Conservation (phyloP, 2,797 vertebrate genomes). For the Neosalanx taihuensis region DNA sequence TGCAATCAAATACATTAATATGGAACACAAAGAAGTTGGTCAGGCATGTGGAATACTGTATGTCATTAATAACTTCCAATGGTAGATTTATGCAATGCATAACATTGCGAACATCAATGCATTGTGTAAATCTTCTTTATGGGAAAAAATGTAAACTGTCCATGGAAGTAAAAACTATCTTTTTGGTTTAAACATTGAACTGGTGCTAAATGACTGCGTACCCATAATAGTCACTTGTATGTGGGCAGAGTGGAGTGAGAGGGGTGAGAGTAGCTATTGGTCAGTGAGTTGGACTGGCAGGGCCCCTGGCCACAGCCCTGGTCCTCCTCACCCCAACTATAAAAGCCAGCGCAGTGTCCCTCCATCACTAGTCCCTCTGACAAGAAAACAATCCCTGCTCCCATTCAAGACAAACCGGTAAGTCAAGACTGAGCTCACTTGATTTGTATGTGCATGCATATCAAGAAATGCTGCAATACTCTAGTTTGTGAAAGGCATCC, state of each 20-base stretch:
- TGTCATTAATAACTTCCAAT: too few species aligned
- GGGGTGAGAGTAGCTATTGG: conserved; percentile 58
- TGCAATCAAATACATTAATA: conserved; percentile 5
- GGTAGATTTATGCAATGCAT: too few species aligned
- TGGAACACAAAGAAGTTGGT: neutral
- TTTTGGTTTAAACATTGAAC: conserved; percentile 10
- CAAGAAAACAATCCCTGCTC: conserved; percentile 19
- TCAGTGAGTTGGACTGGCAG: conserved; percentile 50
- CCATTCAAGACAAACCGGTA: conserved; percentile 32
- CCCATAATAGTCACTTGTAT: conserved; percentile 7
- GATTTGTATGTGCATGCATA: neutral
- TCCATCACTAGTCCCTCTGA: conserved; percentile 34
- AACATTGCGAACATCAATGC: too few species aligned
- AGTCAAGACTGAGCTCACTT: conserved; percentile 13
- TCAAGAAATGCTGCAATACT: neutral
- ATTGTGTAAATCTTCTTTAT: neutral
- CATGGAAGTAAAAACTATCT: neutral
- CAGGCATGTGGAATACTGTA: too few species aligned
- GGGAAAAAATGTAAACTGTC: neutral
- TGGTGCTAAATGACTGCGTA: neutral
- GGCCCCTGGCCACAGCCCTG: conserved; percentile 36
- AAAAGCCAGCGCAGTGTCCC: conserved; percentile 48
- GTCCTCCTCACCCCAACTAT: conserved; percentile 44
- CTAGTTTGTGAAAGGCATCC: neutral
- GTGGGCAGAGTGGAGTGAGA: conserved; percentile 57